Evolutionary conservation across 2,797 vertebrate species (phyloP).

Genomic region (Falco rusticolus): DNA sequence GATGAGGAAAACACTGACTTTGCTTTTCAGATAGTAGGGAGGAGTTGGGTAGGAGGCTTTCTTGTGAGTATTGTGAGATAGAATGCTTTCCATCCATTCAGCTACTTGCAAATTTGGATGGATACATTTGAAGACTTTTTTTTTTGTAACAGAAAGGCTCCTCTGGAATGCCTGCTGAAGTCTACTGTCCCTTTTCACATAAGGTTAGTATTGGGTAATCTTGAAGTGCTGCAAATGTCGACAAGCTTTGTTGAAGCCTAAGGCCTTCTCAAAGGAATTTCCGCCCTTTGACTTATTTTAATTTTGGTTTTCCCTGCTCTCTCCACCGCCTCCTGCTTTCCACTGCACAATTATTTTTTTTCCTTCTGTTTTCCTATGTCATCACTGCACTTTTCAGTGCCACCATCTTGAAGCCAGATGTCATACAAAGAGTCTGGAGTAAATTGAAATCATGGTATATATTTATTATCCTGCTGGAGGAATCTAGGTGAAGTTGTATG

Average conservation of each 20-base stretch:
- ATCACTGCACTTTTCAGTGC: slow-evolving; percentile 41
- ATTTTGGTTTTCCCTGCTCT: slow-evolving; percentile 24
- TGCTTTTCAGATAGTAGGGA: slow-evolving; percentile 28
- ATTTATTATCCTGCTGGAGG: slow-evolving; percentile 16
- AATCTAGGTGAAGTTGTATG: slow-evolving; percentile 1
- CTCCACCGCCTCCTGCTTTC: slow-evolving; percentile 19
- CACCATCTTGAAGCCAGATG: slow-evolving; percentile 76
- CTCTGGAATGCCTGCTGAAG: slow-evolving; percentile 29
- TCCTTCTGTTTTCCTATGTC: slow-evolving; percentile 33
- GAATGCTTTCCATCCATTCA: not conserved
- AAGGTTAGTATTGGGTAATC: slow-evolving; percentile 9
- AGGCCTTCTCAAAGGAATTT: slow-evolving; percentile 53
- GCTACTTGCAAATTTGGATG: not conserved
- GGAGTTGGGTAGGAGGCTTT: not conserved
- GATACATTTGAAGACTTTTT: not conserved
- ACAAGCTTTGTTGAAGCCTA: slow-evolving; percentile 42
- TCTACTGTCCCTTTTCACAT: slow-evolving; percentile 12
- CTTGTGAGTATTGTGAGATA: not conserved
- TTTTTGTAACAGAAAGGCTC: not conserved
- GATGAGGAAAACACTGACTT: slow-evolving; percentile 55
- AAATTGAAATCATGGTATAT: not conserved
- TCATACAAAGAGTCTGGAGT: slow-evolving; percentile 37
- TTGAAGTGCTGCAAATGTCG: slow-evolving; percentile 40
- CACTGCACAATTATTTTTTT: not conserved
- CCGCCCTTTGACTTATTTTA: slow-evolving; percentile 37